Base-by-base conservation (phyloP, 2,113 vertebrate species). In the Aptenodytes patagonicus region DNA sequence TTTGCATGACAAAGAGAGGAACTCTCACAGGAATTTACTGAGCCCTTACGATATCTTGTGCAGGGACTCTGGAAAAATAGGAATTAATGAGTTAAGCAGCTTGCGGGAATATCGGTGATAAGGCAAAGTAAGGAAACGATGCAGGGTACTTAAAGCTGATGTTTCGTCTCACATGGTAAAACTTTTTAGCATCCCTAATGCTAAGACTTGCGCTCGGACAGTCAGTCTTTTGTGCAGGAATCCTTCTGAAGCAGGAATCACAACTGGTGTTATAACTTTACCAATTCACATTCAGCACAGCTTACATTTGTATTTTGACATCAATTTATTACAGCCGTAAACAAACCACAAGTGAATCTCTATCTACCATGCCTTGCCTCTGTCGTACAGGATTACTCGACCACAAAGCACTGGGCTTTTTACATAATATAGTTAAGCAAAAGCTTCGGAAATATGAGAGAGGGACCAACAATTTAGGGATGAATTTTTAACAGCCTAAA, bases 321-420 rank as follows among this genome's bases (percentile, higher is more conserved):
- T 18, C 70, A 18, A 2, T 83, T 77, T 79, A 22, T 77, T 44
- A n/a, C 76, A 15, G 36, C 49, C 5, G 17, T 46, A 69, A 93
- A 31, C 36, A 88, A 83, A 65, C n/a, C 75, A 77, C 69, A 44
- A 47, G 57, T 52, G 91, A 93, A 65, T 94, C 46, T 86, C 75
- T 79, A 6, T 82, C 66, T 73, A 17, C 89, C 51, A 4, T 52
- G 73, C 79, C 55, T 44, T 58, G 32, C 69, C 40, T 89, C 86
- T 36, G 69, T 87, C 65, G 7, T 36, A 17, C 32, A 44, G 69
- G 75, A 80, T 93, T 93, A 72, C 69, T 52, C 2, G 20, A 90
- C 72, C 90, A 62, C 90, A 94, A 96, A 94, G 46, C 64, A 70
- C 60, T 4, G 16, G 89, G 32, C 49, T 96, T 88, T 96, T 93